These are phyloP conservation scores for Zaprionus africanus DNA, from an alignment of 1,140 invertebrate genomes.

Conservation along the genomic window DNA sequence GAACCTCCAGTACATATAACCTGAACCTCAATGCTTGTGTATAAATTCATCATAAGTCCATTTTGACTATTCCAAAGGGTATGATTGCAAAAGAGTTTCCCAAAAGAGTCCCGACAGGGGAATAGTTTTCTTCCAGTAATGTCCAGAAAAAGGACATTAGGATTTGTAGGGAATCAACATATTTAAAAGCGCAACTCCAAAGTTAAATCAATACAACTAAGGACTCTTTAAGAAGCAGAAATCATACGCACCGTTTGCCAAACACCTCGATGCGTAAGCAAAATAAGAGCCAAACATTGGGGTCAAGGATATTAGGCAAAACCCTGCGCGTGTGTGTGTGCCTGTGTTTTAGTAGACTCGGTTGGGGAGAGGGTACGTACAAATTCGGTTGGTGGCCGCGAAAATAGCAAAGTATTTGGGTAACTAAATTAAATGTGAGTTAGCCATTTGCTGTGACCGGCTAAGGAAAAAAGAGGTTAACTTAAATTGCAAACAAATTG, in stretches of 20 bases:
- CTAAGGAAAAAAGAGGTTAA: conserved; percentile 42
- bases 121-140: too few species aligned
- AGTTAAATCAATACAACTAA: conserved; percentile 40
- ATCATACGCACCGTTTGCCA: conserved; percentile 47
- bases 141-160: too few species aligned
- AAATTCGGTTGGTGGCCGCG: conserved; percentile 4
- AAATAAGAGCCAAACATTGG: conserved; percentile 35
- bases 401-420: conserved; percentile 42
- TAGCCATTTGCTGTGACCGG: conserved; percentile 30
- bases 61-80: too few species aligned
- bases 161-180: not conserved
- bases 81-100: too few species aligned
- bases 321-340: not conserved
- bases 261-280: conserved; percentile 47
- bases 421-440: conserved; percentile 54
- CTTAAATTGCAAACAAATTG: conserved; percentile 52
- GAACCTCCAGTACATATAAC: too few species aligned
- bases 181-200: not conserved
- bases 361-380: not conserved
- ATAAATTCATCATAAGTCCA: too few species aligned
- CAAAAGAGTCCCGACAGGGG: too few species aligned
- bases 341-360: not conserved
- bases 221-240: conserved; percentile 37
- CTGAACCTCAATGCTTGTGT: too few species aligned
- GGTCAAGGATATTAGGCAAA: conserved; percentile 51